Evolutionary conservation across 2,113 vertebrate genomes (phyloP).

Genomic region (Microtus richardsoni): DNA sequence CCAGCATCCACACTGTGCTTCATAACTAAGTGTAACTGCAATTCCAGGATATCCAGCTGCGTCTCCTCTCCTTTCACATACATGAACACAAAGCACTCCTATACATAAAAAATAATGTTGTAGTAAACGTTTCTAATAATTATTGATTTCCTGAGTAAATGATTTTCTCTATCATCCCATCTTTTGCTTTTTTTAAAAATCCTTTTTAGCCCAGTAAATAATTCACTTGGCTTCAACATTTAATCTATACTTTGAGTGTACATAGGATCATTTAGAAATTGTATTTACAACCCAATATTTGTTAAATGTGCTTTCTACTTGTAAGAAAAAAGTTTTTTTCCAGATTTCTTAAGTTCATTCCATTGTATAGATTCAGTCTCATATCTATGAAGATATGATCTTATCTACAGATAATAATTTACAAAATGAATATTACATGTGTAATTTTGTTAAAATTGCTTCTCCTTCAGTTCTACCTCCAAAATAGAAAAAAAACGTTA

Average conservation of each 20-base stretch:
- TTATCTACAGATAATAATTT: slow-evolving; percentile 52
- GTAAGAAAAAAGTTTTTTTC: slow-evolving; percentile 66
- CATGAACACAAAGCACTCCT: not conserved
- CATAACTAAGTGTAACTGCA: not conserved
- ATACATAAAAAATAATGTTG: not conserved
- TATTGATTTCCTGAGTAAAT: slow-evolving; percentile 41
- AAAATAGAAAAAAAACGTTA: slow-evolving; percentile 58
- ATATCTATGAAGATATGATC: slow-evolving; percentile 50
- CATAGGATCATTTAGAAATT: slow-evolving; percentile 57
- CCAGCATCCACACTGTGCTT: not conserved
- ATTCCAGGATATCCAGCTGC: not conserved
- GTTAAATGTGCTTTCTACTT: slow-evolving; percentile 68
- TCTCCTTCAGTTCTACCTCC: slow-evolving; percentile 40
- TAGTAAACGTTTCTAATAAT: not conserved
- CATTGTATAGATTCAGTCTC: slow-evolving; percentile 64
- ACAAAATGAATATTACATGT: slow-evolving; percentile 47
- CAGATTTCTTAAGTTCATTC: slow-evolving; percentile 48
- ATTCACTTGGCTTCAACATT: slow-evolving; percentile 21
- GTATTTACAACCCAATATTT: slow-evolving; percentile 65
- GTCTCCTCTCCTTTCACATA: not conserved
- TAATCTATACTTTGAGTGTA: slow-evolving; percentile 22
- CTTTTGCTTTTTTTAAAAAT: slow-evolving; percentile 1
- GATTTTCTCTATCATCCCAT: not conserved
- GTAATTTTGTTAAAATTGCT: slow-evolving; percentile 53
- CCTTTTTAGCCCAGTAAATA: slow-evolving; percentile 60